Evolutionary conservation across 2,113 vertebrate genomes (phyloP), one percentile per base, ranked within the genome.

Genomic region (Formicarius rufipectus): DNA sequence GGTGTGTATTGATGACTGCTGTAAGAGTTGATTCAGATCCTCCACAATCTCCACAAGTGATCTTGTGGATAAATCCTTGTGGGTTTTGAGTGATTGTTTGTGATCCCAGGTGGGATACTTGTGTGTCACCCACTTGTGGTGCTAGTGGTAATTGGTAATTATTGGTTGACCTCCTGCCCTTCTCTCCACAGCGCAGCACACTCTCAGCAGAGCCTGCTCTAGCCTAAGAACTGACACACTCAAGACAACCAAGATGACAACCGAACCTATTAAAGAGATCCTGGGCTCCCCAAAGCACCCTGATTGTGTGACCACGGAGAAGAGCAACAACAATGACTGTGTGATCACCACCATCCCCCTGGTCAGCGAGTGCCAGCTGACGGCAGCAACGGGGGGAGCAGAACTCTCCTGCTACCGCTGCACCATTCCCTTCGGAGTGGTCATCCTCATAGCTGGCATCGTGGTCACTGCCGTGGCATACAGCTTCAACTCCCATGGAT

Each of bases 351-450:
- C 96, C 24, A 96, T 99, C 76, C 99, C 99, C 1, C 97, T 99
- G 92, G 98, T 99, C 83, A 99, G 98, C 1, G 99, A 99, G 91
- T 97, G 98, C 66, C 98, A 99, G 97, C 97, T 99, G 97, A 98
- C 98, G 0, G 99, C 99, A 1, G 99, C 99, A 19, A 99, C 99
- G 0, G 99, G 99, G 5, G 99, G 99, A 10, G 95, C 99, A 0
- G 99, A 99, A 84, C 98, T 99, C 50, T 99, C 99, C 74, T 99
- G 99, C 96, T 99, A 99, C 94, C 99, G 99, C 85, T 99, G 99
- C 90, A 98, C 99, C 30, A 73, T 99, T 50, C 99, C 99, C 8
- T 99, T 99, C 1, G 99, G 99, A 0, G 98, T 99, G 96, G 99
- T 99, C 62, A 98, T 99, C 78, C 98, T 99, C n/a, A 99, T 99